Base-by-base conservation (phyloP, 2,888 invertebrate species). In the Epsilonema sp. region DNA sequence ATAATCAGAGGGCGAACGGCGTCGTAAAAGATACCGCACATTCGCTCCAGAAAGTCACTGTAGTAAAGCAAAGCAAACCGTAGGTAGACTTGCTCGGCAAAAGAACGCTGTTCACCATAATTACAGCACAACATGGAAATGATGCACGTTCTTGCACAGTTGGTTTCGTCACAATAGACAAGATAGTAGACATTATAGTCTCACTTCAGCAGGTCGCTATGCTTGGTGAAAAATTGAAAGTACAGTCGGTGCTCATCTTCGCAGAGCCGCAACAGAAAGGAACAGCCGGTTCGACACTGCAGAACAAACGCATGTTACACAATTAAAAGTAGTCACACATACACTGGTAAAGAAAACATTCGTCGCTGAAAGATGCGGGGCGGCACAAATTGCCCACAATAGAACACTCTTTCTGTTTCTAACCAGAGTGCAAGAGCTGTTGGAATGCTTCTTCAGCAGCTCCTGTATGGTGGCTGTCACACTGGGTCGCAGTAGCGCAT, bases 171-270 rank as follows among this genome's bases (percentile, higher is more conserved):
- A n/a, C n/a, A n/a, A n/a, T n/a, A n/a, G n/a, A n/a, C n/a, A n/a
- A n/a, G n/a, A n/a, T n/a, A n/a, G n/a, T n/a, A n/a, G n/a, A n/a
- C n/a, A n/a, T 31, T 31, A 31, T 13, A 31, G 11, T 8, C 31
- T 31, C n/a, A 79, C 75, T 76, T 74, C 3, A 85, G 63, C 42
- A 78, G 75, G 2, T 71, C 66, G 4, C 79, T 78, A 0, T 75
- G 68, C 37, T 75, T 72, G 1, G 75, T 73, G 63, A 94, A 94
- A 68, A 92, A 90, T 64, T 90, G 86, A 53, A 77, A 76, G 65
- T 82, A 94, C 2, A 97, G 73, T 53, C 82, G 78, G 58, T 84
- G 79, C 66, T 97, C 94, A 67, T 97, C 94, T 56, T 87, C 79
- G 54, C 87, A 89, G 0, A 92, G 79, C 65, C 90, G 85, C 31